These are phyloP conservation scores for Diachrysia chrysitis DNA, from an alignment of 2,888 invertebrate genomes.

Conservation along the genomic window DNA sequence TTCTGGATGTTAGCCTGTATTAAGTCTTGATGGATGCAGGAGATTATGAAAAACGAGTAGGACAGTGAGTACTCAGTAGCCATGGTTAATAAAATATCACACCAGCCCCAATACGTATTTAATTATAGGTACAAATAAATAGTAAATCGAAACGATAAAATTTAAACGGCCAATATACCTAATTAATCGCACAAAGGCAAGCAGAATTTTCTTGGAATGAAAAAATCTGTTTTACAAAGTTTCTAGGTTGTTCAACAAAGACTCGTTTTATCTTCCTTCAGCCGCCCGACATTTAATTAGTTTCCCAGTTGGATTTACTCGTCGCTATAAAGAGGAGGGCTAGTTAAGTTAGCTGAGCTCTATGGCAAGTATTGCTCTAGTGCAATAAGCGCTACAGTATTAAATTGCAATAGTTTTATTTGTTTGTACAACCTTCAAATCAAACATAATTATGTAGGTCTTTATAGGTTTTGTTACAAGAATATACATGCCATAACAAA, in stretches of 20 bases:
- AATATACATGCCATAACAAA: background rate
- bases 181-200: conserved; percentile 27
- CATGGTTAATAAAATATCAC: background rate
- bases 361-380: conserved; percentile 27
- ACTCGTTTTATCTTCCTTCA: conserved; percentile 60
- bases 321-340: conserved; percentile 49
- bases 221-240: conserved; percentile 47
- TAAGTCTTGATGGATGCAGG: background rate
- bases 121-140: background rate
- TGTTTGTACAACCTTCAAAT: conserved; percentile 11
- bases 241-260: conserved; percentile 58
- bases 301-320: conserved; percentile 67
- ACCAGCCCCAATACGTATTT: background rate
- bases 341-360: conserved; percentile 40
- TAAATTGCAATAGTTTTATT: conserved; percentile 36
- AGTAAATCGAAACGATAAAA: background rate
- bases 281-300: conserved; percentile 73
- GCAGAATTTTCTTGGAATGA: conserved; percentile 41
- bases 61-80: background rate
- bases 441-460: background rate
- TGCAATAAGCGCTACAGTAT: conserved; percentile 23
- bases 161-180: conserved; percentile 8
- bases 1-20: background rate
- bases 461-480: background rate
- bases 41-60: background rate